Evolutionary conservation across 2,797 vertebrate species (phyloP).

Genomic region (Phrynocephalus guinanensis): DNA sequence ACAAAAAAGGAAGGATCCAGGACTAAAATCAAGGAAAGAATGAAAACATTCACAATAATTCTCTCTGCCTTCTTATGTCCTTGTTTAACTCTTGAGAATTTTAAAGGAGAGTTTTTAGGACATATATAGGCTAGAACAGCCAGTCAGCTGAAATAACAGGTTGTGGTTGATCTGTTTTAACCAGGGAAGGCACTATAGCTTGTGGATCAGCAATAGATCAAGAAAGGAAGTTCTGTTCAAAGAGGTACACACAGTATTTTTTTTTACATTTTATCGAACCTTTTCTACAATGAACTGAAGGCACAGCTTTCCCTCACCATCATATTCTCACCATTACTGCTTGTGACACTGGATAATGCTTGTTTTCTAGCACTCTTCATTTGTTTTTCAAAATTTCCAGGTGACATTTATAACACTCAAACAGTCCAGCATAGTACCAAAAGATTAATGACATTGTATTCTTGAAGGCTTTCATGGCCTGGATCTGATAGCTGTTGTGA

Average conservation of each 20-base stretch:
- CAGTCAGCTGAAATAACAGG: neutral
- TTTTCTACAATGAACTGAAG: no score
- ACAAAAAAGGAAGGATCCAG: constrained; percentile 48
- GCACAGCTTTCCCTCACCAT: no score
- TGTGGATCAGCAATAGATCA: neutral
- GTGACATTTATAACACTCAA: no score
- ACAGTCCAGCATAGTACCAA: no score
- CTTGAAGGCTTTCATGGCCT: no score
- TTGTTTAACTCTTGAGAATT: neutral
- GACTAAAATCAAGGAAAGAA: constrained; percentile 50
- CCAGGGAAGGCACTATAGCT: neutral
- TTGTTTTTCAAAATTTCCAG: neutral
- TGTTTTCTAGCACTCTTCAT: neutral
- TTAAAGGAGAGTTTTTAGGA: neutral
- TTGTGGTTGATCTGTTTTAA: neutral
- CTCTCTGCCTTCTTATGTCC: neutral
- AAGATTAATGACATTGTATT: no score
- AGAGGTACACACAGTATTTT: neutral
- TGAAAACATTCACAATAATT: constrained; percentile 54
- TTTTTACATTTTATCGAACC: neutral
- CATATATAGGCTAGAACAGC: neutral
- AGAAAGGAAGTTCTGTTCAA: neutral
- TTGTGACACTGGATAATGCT: neutral
- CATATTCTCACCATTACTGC: neutral
- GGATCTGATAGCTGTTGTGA: no score